Conservation (phyloP, 2,113 vertebrate genomes). For the Megaptera novaeangliae region DNA sequence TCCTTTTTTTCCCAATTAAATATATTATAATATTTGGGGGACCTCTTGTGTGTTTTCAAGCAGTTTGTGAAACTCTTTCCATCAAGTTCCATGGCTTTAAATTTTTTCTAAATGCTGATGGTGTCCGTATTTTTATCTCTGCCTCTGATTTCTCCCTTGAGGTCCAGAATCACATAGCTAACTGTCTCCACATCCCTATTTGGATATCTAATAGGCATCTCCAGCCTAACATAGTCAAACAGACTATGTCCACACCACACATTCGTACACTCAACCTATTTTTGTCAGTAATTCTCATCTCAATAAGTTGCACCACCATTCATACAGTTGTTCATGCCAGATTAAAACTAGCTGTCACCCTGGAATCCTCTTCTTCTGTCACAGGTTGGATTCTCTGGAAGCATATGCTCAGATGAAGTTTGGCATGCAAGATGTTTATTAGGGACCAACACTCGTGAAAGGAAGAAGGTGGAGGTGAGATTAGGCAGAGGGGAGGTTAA, state of each 20-base stretch:
- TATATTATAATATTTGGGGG: background rate
- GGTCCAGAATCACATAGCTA: background rate
- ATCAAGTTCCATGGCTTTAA: background rate
- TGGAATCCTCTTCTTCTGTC: background rate
- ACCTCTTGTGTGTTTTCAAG: background rate
- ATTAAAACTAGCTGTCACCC: background rate
- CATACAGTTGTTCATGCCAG: background rate
- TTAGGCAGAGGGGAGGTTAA: background rate
- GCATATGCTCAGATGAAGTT: background rate
- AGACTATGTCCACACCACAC: background rate
- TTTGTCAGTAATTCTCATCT: background rate
- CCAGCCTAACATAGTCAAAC: background rate
- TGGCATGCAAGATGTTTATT: background rate
- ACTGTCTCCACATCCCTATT: background rate
- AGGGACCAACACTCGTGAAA: background rate
- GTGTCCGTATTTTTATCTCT: background rate
- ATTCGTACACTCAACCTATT: background rate
- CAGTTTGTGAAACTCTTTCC: background rate
- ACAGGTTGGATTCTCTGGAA: background rate
- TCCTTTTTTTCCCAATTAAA: background rate
- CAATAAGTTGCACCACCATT: background rate
- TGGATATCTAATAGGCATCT: background rate
- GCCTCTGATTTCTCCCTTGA: background rate
- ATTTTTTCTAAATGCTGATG: background rate
- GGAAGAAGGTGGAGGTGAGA: background rate